Percentiles rank a stretch among this genome's conserved stretches.
phyloP scores from a whole-genome alignment of 1,140 invertebrate genomes.

The Brachionus koreanus region DNA sequence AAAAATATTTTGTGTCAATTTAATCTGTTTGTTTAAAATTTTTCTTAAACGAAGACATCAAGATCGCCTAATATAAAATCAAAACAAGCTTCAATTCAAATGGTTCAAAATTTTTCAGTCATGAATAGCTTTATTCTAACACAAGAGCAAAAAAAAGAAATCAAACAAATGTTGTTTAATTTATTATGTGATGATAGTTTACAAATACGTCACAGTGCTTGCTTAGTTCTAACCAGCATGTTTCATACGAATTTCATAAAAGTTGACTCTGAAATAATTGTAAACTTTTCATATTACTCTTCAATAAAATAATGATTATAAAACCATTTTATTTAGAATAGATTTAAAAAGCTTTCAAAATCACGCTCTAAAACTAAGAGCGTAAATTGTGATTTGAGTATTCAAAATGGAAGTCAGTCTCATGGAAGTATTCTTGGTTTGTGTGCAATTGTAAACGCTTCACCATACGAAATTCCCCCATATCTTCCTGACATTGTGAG shows the following conservation, averaged over 20 bases:
- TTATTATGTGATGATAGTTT: constrained; percentile 54
- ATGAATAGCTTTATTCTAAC: background rate
- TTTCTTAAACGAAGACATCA: background rate
- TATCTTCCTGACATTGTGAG: constrained; percentile 77
- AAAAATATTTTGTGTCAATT: background rate
- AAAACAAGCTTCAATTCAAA: constrained; percentile 6
- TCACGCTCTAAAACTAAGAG: background rate
- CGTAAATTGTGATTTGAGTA: background rate
- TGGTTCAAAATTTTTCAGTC: constrained; percentile 20
- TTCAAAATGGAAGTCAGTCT: constrained; percentile 53
- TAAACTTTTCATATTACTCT: background rate
- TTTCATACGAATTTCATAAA: constrained; percentile 66
- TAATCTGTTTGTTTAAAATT: too few species aligned
- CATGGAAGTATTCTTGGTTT: constrained; percentile 82
- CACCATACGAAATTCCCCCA: constrained; percentile 82
- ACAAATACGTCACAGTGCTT: constrained; percentile 69
- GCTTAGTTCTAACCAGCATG: constrained; percentile 75
- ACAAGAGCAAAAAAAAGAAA: background rate
- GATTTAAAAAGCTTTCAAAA: background rate
- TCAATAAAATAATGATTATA: background rate
- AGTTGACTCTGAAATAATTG: constrained; percentile 9
- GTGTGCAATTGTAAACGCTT: constrained; percentile 78
- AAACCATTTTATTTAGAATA: background rate
- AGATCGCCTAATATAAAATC: background rate
- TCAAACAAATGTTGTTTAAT: constrained; percentile 47